Base-by-base conservation (phyloP, 92 coral and sea anemone genomes). In the Micromussa lordhowensis region DNA sequence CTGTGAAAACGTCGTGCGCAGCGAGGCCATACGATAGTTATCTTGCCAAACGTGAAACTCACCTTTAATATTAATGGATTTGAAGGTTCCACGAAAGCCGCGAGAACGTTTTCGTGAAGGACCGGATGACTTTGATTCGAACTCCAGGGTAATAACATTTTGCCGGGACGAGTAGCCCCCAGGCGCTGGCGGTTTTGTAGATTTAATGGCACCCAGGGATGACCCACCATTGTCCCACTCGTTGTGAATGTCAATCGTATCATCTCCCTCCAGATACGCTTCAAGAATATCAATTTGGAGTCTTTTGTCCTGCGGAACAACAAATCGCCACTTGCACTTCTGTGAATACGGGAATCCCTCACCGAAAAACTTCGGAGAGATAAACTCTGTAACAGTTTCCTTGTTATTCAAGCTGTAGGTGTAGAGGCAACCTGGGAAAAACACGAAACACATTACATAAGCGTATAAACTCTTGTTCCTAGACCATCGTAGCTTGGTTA, bases 281-380 rank as follows among this genome's bases (percentile, higher is more conserved):
- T 85, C 88, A 13, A 61, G 64, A 77, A 85, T 76, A 18, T 1
- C 19, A 24, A 85, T 30, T 10, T 36, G 59, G 5, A 77, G 30
- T 3, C 1, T 30, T 5, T 29, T 49, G 28, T 31, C 49, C 68
- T 36, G 32, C 8, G 76, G 82, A 26, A 17, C 88, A 21, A 77
- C 75, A 59, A 85, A 77, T 76, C 88, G 88, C 88, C 88, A 85
- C 28, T 38, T 40, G 76, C 88, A 85, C 8, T 17, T 85, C 83
- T 85, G 88, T 18, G 22, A 58, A 28, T 26, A 29, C 12, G 88
- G 88, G 22, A 55, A 85, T 38, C 88, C 88, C 10, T 77, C 49
- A 0, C 26, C 64, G 64, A 58, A 85, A 29, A 35, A 85, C 30
- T 75, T 61, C 17, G 88, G 88, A n/a, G 88, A 85, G 2, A 79